Evolutionary conservation across 2,888 invertebrate species (phyloP).

Genomic region (Acanthoscelides obtectus): DNA sequence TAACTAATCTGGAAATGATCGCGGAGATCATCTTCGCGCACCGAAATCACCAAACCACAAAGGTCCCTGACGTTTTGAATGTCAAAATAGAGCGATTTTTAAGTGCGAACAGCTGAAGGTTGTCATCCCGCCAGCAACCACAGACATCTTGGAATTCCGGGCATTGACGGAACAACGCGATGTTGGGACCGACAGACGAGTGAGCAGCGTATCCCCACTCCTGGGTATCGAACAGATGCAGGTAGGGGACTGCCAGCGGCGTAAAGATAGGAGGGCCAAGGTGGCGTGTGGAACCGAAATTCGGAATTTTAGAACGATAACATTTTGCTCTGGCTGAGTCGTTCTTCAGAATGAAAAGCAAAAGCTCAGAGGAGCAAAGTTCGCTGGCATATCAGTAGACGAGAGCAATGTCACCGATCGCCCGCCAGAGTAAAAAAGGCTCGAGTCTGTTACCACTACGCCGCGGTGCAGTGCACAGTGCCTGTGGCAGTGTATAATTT

Average conservation of each 20-base stretch:
- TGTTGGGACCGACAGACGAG: neutral
- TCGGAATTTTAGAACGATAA: too few relatives aligned
- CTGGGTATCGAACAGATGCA: neutral
- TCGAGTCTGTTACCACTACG: too few relatives aligned
- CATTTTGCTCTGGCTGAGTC: too few relatives aligned
- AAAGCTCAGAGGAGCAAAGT: too few relatives aligned
- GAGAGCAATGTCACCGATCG: too few relatives aligned
- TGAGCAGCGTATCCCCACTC: neutral
- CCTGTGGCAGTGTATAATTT: too few relatives aligned
- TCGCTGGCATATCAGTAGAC: too few relatives aligned
- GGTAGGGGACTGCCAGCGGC: neutral
- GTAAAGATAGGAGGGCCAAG: neutral
- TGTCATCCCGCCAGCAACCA: neutral
- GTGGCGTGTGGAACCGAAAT: too few relatives aligned
- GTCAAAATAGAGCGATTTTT: slow-evolving; percentile 42
- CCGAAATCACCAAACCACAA: slow-evolving; percentile 37
- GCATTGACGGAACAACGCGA: neutral
- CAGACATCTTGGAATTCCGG: neutral
- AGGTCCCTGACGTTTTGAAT: slow-evolving; percentile 20
- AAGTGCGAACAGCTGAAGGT: slow-evolving; percentile 47
- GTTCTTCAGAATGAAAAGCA: too few relatives aligned
- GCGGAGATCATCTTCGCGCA: slow-evolving; percentile 71
- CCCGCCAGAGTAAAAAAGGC: too few relatives aligned
- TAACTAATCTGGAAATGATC: slow-evolving; percentile 73
- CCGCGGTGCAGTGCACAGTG: too few relatives aligned